Evolutionary conservation across 2,888 invertebrate genomes (phyloP), one percentile per base, ranked within the genome.

Genomic region (Noctua pronuba): DNA sequence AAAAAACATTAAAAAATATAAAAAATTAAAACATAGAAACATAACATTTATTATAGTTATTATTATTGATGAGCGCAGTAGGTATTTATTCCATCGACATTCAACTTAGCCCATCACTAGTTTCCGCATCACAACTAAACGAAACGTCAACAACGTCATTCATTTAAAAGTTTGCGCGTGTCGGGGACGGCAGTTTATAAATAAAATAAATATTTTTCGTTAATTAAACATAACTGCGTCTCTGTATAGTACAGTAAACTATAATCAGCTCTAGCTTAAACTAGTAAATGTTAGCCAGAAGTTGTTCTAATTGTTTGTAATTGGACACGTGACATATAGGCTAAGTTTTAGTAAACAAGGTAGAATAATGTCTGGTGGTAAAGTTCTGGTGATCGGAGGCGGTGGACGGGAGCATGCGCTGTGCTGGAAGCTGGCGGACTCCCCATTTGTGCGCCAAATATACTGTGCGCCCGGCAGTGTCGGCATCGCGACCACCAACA

Each of bases 351-450:
- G 75, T 88, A 90, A 88, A 91, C 89, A 89, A 90, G 77, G 79
- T 86, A 83, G 83, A 71, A 86, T 78, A 88, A 96, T 96, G 95
- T 90, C 93, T 88, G 93, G 96, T 97, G 91, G 90, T 73, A 96
- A 97, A 90, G 97, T 99, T 84, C 95, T 99, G 86, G 97, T 99
- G 73, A 97, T 99, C 90, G 99, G 99, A 28, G 97, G 98, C 93
- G 99, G 99, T 60, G 99, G 99, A 6, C 97, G 99, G 87, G 99
- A 99, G 95, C 99, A 99, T 96, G 99, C 99, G 8, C 97, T 99
- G 90, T 98, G 98, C 89, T 99, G 99, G 99, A 99, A 99, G 95
- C 95, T 99, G 64, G 97, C 98, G 0, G 98, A 99, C 93, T 99
- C 99, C 66, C 92, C 97, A 24, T 94, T 97, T 92, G 97, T 99